These are phyloP conservation scores for Glyphotaelius pellucidus DNA, from an alignment of 2,888 invertebrate genomes.

Conservation along the genomic window DNA sequence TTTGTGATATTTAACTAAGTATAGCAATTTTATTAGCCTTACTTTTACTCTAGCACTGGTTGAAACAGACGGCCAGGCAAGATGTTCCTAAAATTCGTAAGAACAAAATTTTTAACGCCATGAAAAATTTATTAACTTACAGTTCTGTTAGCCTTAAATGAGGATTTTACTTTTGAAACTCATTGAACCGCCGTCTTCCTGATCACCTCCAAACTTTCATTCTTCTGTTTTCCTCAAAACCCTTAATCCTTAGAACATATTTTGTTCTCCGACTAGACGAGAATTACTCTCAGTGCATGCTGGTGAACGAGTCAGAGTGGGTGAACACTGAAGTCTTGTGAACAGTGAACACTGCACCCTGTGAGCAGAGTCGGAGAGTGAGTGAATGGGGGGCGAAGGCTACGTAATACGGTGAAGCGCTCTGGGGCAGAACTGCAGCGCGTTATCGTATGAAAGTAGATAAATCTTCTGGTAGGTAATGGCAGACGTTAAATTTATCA, in stretches of 20 bases:
- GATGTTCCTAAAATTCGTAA: too few species aligned
- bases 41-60: too few species aligned
- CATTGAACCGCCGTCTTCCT: neutral
- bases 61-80: too few species aligned
- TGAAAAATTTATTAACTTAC: too few species aligned
- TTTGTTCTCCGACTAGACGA: neutral
- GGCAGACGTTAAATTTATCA: constrained; percentile 27
- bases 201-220: neutral
- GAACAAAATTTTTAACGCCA: too few species aligned
- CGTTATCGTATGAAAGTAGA: constrained; percentile 23
- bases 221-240: neutral
- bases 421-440: constrained; percentile 7
- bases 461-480: constrained; percentile 20
- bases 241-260: neutral
- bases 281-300: neutral
- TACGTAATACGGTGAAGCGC: neutral
- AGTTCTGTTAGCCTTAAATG: neutral
- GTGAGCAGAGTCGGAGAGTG: neutral
- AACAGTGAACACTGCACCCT: neutral
- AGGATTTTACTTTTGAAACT: neutral
- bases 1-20: too few species aligned
- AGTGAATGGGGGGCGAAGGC: neutral
- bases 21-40: too few species aligned
- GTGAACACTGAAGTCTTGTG: too few species aligned
- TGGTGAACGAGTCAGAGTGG: neutral